Conservation (phyloP, 2,113 vertebrate genomes). For the Equus przewalskii region DNA sequence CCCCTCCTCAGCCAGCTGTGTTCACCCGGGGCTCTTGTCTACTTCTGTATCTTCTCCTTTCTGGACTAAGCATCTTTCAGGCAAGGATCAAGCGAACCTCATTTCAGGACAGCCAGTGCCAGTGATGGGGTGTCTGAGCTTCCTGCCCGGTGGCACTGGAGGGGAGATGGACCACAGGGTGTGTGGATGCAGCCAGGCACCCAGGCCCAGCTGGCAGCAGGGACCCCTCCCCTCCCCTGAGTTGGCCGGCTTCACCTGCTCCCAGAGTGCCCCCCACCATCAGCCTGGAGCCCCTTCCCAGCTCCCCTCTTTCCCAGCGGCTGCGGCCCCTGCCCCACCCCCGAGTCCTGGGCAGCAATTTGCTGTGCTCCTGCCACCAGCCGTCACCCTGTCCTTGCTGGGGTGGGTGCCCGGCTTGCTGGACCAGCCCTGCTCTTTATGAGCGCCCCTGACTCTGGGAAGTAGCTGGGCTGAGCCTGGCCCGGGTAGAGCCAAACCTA, state of each 20-base stretch:
- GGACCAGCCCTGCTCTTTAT: background rate
- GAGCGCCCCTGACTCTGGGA: fast-evolving
- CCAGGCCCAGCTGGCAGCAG: fast-evolving
- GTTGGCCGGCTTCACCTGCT: fast-evolving
- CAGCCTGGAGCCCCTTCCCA: background rate
- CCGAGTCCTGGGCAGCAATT: fast-evolving
- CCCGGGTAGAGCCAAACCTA: fast-evolving
- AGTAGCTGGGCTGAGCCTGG: fast-evolving
- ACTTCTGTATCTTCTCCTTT: background rate
- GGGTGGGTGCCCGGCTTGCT: fast-evolving
- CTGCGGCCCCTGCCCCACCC: background rate
- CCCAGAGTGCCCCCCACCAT: background rate
- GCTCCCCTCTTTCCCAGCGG: too few species aligned
- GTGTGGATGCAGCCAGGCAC: fast-evolving
- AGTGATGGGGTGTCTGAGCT: fast-evolving
- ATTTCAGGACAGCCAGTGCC: background rate
- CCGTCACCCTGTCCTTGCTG: background rate
- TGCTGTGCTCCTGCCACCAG: fast-evolving
- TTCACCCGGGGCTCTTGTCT: fast-evolving
- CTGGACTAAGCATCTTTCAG: background rate
- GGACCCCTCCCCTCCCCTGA: background rate
- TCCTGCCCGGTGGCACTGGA: background rate
- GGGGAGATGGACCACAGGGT: background rate
- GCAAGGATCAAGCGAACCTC: background rate
- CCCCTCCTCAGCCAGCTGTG: fast-evolving